Evolutionary conservation across 1,140 invertebrate genomes (phyloP), one percentile per base, ranked within the genome.

Genomic region (Proctacanthus coquilletti): DNA sequence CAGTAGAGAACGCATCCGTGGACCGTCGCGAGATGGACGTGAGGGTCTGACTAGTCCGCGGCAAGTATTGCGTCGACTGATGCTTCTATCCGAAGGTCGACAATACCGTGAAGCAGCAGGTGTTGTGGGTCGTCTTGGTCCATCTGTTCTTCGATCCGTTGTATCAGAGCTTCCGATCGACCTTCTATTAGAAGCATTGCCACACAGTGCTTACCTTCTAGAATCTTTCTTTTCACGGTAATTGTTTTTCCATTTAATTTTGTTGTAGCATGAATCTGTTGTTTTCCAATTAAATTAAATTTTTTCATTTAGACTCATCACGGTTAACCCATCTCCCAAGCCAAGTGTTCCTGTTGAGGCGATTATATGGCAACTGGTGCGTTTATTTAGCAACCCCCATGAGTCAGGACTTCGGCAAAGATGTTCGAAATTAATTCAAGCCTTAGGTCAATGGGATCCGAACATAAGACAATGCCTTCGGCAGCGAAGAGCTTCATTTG

Each of bases 181-280:
- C 52, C 62, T 87, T 44, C 70, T 93, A 45, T 75, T 91, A 18
- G 86, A 92, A 45, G 74, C 84, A 3, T 67, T 93, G 60, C 88
- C 88, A 2, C 77, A 86, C 53, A 85, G 80, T 34, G 70, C 89
- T 2, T 77, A 82, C 42, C 66, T 93, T 25, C 61, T 94, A 31
- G 87, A 93, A 56, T 82, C 84, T 0, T 67, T 93, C 1, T 84
- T 88, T 49, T 74, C 76, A 40, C 84, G 84, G 71, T 68, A 49
- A 56, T 35, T 5, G 9, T 35, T 17, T 35, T 35, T 5, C 18
- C 5, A 35, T 35, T 6, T 21, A 18, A 35, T 35, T 21, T 36
- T 36, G 11, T 8, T 31, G 11, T 8, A 31, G 14, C 18, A 6
- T 25, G 18, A 9, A 36, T 20, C 5, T 5, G n/a, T 18, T 36